Percentiles rank a stretch among this genome's conserved stretches.
These are phyloP conservation scores for Thereuonema tuberculata DNA, from an alignment of 1,140 invertebrate genomes.

Conservation along the genomic window DNA sequence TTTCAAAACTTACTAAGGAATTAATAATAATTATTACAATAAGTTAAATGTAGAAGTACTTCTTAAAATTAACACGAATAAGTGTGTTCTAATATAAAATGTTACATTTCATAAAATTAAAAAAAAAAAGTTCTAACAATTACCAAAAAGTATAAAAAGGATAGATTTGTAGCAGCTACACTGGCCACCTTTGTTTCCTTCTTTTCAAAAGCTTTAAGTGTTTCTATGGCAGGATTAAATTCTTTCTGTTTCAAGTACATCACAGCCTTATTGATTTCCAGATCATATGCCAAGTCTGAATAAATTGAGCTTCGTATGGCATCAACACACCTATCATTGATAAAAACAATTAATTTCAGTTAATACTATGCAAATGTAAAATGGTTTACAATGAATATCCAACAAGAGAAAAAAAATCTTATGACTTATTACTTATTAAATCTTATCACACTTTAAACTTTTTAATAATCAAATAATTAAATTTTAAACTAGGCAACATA, in stretches of 20 bases:
- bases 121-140: too few species aligned
- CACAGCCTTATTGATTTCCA: conserved; percentile 88
- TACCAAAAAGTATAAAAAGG: conserved; percentile 77
- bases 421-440: too few species aligned
- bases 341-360: too few species aligned
- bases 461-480: too few species aligned
- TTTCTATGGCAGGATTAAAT: conserved; percentile 62
- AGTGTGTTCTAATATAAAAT: too few species aligned
- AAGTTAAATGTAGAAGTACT: too few species aligned
- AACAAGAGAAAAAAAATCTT: neutral
- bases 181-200: conserved; percentile 69
- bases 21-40: too few species aligned
- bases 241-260: conserved; percentile 76
- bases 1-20: too few species aligned
- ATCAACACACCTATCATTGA: conserved; percentile 43
- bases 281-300: conserved; percentile 60
- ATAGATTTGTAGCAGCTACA: conserved; percentile 73
- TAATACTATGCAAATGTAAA: neutral
- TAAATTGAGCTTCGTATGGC: conserved; percentile 64
- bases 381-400: neutral
- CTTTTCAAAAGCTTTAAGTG: conserved; percentile 76
- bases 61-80: too few species aligned
- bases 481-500: too few species aligned
- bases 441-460: too few species aligned
- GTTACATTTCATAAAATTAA: too few species aligned